Evolutionary conservation across 2,113 vertebrate genomes (phyloP), one percentile per base, ranked within the genome.

Genomic region (Sinocyclocheilus maitianheensis): DNA sequence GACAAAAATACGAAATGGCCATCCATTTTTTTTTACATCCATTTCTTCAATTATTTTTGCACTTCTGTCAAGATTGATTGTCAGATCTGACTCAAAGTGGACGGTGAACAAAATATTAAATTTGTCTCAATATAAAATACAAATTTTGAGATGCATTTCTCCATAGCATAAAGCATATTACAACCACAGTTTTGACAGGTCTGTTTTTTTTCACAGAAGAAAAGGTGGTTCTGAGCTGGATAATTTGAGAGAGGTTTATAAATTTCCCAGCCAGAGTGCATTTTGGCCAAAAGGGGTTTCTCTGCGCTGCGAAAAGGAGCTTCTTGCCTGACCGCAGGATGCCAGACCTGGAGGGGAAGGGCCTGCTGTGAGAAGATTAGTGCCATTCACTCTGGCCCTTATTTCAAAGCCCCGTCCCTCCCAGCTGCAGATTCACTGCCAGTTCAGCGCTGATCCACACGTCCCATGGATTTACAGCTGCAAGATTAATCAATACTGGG

Each of bases 401-500:
- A 65, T 83, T 85, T 87, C 86, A 89, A 89, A 89, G 88, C 43
- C 74, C 83, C 13, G 43, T 79, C 65, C 48, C 26, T 65, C 16
- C 7, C 63, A 87, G 40, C 22, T 30, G 12, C 51, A 88, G 81
- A 60, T 75, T 78, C 81, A 82, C 78, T 84, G 84, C 81, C 84
- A 88, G 74, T 69, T 71, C 60, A 69, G n/a, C 16, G 77, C 63
- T 83, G 87, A 88, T 79, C 83, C 77, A 85, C 75, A 58, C 2
- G 65, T 75, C 78, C 63, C 72, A 37, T 62, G 63, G 84, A 81
- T 83, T 84, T 74, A 13, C 40, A 76, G 55, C 81, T 55, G 84
- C 86, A 60, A 87, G 65, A 88, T 85, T 80, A 77, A 90, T 90
- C 85, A 88, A 85, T 90, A 87, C 53, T 30, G 67, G 24, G 69